Conservation (phyloP, 2,888 invertebrate species). For the Spilosoma lubricipeda region DNA sequence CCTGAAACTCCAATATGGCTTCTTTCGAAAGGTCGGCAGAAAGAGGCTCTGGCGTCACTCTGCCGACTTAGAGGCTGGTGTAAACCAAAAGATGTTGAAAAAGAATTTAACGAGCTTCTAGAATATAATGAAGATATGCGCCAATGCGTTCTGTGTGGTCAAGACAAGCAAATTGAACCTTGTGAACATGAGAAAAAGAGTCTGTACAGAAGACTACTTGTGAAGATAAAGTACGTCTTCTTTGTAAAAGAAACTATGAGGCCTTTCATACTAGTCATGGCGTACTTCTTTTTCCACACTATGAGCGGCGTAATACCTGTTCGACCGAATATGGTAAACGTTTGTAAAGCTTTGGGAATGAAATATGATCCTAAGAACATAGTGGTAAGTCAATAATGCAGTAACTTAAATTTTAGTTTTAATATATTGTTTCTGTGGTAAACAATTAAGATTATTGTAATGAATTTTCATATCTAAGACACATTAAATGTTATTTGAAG, state of each 20-base stretch:
- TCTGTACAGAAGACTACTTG: constrained; percentile 59
- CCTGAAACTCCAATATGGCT: constrained; percentile 88
- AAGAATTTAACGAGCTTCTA: constrained; percentile 81
- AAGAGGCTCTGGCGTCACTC: constrained; percentile 84
- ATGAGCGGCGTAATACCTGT: constrained; percentile 82
- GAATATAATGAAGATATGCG: constrained; percentile 74
- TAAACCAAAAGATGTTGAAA: constrained; percentile 78
- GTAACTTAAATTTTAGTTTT: not conserved
- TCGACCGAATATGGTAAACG: constrained; percentile 86
- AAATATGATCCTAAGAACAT: constrained; percentile 75
- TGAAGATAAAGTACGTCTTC: constrained; percentile 72
- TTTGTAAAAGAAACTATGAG: constrained; percentile 83
- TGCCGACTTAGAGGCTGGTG: constrained; percentile 86
- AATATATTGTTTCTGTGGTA: not conserved
- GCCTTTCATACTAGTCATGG: constrained; percentile 82
- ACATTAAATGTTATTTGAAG: no score
- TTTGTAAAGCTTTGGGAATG: constrained; percentile 82
- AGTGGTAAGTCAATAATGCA: constrained; percentile 75
- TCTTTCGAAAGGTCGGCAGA: constrained; percentile 83
- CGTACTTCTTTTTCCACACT: constrained; percentile 84
- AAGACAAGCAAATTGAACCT: constrained; percentile 59
- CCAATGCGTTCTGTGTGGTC: constrained; percentile 71
- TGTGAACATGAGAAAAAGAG: constrained; percentile 67
- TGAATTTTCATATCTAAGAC: not conserved
- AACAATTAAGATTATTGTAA: not conserved